These are phyloP conservation scores for Auanema sp. DNA, from an alignment of 2,888 invertebrate species.

Conservation along the genomic window DNA sequence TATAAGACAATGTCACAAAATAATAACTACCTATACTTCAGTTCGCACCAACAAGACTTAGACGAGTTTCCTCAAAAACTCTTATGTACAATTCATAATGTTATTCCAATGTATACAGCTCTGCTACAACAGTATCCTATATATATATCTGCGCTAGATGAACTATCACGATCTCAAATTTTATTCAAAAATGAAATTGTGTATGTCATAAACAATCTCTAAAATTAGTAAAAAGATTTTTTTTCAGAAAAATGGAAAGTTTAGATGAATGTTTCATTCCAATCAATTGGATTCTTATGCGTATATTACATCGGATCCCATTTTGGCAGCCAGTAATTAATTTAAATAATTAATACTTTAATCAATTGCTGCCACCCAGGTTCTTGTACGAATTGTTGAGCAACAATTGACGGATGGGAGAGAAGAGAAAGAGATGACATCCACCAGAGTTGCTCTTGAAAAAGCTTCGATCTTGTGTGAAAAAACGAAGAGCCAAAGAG, in stretches of 20 bases:
- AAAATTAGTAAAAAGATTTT: not conserved
- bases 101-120: slow-evolving; percentile 30
- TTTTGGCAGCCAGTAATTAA: slow-evolving; percentile 76
- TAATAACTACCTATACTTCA: not conserved
- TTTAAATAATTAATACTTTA: not conserved
- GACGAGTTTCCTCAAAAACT: slow-evolving; percentile 8
- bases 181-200: slow-evolving; percentile 27
- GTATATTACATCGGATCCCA: slow-evolving; percentile 81
- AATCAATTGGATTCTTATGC: slow-evolving; percentile 79
- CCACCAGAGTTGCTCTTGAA: slow-evolving; percentile 37
- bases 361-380: not conserved
- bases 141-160: slow-evolving; percentile 39
- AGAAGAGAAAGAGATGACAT: slow-evolving; percentile 24
- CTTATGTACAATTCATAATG: slow-evolving; percentile 29
- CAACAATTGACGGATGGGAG: slow-evolving; percentile 30
- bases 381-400: slow-evolving; percentile 35
- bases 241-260: slow-evolving; percentile 78
- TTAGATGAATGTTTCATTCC: slow-evolving; percentile 85
- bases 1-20: not conserved
- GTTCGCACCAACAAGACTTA: not conserved
- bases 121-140: slow-evolving; percentile 37
- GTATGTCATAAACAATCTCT: slow-evolving; percentile 17
- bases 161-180: slow-evolving; percentile 25
- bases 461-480: slow-evolving; percentile 65
- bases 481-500: slow-evolving; percentile 26